Conservation (phyloP, 1,140 invertebrate genomes). For the Bombus affinis region DNA sequence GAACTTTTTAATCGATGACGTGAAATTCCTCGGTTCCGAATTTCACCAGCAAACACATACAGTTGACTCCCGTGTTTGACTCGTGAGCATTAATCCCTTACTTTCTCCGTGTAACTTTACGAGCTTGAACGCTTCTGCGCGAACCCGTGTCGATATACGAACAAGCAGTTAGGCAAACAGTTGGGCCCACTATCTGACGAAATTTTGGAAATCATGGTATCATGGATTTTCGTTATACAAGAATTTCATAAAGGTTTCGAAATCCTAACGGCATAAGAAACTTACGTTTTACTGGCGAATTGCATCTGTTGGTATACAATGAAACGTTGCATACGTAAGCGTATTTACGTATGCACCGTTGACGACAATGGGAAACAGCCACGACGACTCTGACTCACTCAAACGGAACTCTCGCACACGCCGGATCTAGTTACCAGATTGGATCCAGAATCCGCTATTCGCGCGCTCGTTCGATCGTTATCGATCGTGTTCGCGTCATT, state of each 20-base stretch:
- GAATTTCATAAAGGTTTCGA: background rate
- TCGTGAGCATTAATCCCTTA: conserved; percentile 11
- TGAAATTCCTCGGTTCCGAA: conserved; percentile 36
- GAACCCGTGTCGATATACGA: background rate
- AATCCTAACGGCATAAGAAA: background rate
- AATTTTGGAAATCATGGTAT: conserved; percentile 18
- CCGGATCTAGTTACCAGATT: conserved; percentile 61
- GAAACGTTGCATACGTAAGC: background rate
- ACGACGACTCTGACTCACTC: conserved; percentile 52
- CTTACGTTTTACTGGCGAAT: background rate
- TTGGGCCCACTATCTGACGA: conserved; percentile 12
- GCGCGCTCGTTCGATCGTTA: conserved; percentile 42
- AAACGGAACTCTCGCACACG: conserved; percentile 55
- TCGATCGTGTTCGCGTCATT: conserved; percentile 25
- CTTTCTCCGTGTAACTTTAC: conserved; percentile 68
- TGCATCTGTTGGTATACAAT: background rate
- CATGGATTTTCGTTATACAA: background rate
- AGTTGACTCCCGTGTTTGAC: no score
- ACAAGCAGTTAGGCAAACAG: background rate
- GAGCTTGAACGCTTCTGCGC: background rate
- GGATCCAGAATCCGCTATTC: conserved; percentile 53
- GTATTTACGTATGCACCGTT: background rate
- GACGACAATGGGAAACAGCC: conserved; percentile 12
- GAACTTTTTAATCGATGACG: background rate
- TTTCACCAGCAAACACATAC: conserved; percentile 9